These are phyloP conservation scores for Azorinus chamasolen DNA, from an alignment of 2,888 invertebrate genomes.

Conservation along the genomic window DNA sequence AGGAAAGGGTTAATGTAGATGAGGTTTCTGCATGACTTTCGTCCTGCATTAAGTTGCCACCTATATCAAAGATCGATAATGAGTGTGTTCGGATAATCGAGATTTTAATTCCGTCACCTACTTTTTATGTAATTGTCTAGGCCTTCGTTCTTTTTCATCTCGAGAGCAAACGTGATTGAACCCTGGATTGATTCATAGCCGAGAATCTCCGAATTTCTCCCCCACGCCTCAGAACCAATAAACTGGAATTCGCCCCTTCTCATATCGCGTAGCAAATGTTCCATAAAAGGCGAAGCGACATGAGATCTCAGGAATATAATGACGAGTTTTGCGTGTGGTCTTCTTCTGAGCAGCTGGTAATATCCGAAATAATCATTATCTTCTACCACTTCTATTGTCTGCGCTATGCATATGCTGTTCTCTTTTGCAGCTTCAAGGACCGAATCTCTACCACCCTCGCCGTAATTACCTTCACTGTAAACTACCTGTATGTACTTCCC, in stretches of 20 bases:
- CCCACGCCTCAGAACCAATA: constrained; percentile 56
- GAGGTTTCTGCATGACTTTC: no score
- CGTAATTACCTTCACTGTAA: constrained; percentile 60
- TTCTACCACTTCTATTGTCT: constrained; percentile 36
- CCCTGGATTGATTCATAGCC: constrained; percentile 31
- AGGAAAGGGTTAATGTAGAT: no score
- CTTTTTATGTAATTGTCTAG: constrained; percentile 19
- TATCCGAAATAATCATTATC: constrained; percentile 17
- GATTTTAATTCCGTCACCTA: no score
- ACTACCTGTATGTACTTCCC: constrained; percentile 62
- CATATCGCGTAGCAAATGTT: constrained; percentile 24
- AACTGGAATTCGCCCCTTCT: constrained; percentile 51
- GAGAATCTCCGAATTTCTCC: constrained; percentile 32
- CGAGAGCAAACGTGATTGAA: constrained; percentile 35
- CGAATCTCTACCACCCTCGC: constrained; percentile 52
- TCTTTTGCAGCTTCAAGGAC: constrained; percentile 12
- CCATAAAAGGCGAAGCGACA: constrained; percentile 26
- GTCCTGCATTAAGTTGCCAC: no score
- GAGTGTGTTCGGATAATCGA: no score
- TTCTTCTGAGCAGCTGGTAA: constrained; percentile 26
- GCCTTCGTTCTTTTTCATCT: constrained; percentile 34
- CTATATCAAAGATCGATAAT: no score
- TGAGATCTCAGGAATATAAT: constrained; percentile 56
- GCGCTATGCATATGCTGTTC: constrained; percentile 52
- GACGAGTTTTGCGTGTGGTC: constrained; percentile 49